Base-by-base conservation (phyloP, 2,797 vertebrate genomes). In the Mionectes olivaceus region DNA sequence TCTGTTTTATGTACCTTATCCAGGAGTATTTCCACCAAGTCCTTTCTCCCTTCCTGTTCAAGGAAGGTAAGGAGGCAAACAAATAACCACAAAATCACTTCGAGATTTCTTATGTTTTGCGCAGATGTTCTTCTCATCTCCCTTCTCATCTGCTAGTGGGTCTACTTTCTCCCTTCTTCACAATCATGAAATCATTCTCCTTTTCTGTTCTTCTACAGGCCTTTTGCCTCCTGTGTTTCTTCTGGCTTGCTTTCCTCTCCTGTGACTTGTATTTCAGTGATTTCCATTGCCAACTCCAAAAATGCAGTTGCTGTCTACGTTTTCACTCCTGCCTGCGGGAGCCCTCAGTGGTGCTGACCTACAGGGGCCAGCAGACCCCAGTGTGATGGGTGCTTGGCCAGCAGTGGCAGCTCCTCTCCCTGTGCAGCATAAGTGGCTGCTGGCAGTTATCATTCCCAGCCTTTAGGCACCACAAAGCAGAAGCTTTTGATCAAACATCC, bases 321-420 rank as follows among this genome's bases (percentile, higher is more conserved):
- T 69, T 89, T 47, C 52, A 7, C 18, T 56, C 16, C 11, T 24
- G 32, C 19, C 46, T 37, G 16, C 5, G 2, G 67, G 49, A 71
- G 6, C 13, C 43, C 57, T 64, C 2, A 5, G 41, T 49, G 75
- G 57, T 46, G 47, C 37, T 1, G 1, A 14, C 6, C 44, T 82
- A 15, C 32, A 41, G 63, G 37, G 41, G 11, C 18, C 4, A 13
- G 49, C 33, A 78, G 53, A 23, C 15, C 17, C 37, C n/a, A 3
- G 8, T 9, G 37, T 4, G 12, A 68, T 6, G 33, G 44, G 27
- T 0, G 0, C 30, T 35, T 77, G 47, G 30, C 25, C 0, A 2
- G 10, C 1, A 5, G 13, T 18, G 50, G 23, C 0, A 0, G 8
- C 37, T 53, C 24, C 43, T 77, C 53, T n/a, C 30, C 52, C 28